Conservation (phyloP, 2,797 vertebrate species). For the Thalassophryne amazonica region DNA sequence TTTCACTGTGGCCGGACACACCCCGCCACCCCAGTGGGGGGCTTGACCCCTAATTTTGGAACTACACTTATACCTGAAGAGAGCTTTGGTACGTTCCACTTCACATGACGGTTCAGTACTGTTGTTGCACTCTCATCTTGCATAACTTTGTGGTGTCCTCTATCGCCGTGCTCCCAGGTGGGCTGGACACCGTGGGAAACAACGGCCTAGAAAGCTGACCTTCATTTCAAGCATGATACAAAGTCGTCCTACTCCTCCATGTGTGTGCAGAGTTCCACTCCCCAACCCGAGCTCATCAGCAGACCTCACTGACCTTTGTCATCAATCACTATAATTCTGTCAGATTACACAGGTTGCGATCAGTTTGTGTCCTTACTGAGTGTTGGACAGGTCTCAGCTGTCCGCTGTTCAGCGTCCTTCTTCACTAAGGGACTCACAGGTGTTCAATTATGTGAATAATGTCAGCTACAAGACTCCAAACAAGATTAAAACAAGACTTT, state of each 20-base stretch:
- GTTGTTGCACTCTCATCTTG: constrained; percentile 62
- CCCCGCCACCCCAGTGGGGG: too few species aligned
- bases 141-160: constrained; percentile 49
- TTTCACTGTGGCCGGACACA: too few species aligned
- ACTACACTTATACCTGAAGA: too few species aligned
- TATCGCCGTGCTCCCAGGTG: constrained; percentile 51
- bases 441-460: constrained; percentile 18
- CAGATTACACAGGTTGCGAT: constrained; percentile 24
- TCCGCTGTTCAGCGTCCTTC: constrained; percentile 24
- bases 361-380: constrained; percentile 41
- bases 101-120: constrained; percentile 52
- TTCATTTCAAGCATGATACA: constrained; percentile 56
- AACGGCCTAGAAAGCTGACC: constrained; percentile 64
- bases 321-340: constrained; percentile 23
- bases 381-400: constrained; percentile 34
- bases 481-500: too few species aligned
- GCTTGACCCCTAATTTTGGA: too few species aligned
- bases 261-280: constrained; percentile 7
- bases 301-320: constrained; percentile 43
- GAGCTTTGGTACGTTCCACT: constrained; percentile 60
- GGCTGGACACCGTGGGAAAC: constrained; percentile 62
- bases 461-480: too few species aligned
- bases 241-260: constrained; percentile 17
- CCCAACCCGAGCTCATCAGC: constrained; percentile 30
- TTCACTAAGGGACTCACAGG: neutral